Evolutionary conservation across 2,888 invertebrate genomes (phyloP).

Genomic region (Spicauda simplicius): DNA sequence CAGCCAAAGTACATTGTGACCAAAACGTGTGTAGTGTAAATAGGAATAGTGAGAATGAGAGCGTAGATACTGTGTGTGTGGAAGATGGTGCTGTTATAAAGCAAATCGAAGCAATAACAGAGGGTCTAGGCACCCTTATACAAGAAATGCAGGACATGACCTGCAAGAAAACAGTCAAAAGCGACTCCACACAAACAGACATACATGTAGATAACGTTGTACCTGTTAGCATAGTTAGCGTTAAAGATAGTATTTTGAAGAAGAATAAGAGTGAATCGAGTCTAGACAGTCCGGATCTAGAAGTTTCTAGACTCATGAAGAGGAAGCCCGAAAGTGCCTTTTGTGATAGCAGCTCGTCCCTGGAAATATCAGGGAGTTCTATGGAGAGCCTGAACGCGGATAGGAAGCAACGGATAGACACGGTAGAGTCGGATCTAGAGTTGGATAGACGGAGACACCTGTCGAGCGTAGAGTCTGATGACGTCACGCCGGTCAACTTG

Average conservation of each 20-base stretch:
- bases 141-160: conserved; percentile 70
- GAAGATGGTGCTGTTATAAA: conserved; percentile 58
- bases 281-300: conserved; percentile 80
- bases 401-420: conserved; percentile 47
- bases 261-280: conserved; percentile 82
- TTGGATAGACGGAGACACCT: conserved; percentile 70
- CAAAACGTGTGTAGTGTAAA: conserved; percentile 51
- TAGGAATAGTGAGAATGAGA: conserved; percentile 32
- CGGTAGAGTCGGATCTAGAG: conserved; percentile 54
- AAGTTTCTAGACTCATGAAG: conserved; percentile 77
- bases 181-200: conserved; percentile 52
- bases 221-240: conserved; percentile 60
- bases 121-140: conserved; percentile 73
- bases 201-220: conserved; percentile 55
- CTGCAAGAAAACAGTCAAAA: conserved; percentile 52
- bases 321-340: conserved; percentile 71
- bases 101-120: conserved; percentile 69
- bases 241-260: conserved; percentile 70
- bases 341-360: conserved; percentile 75
- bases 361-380: conserved; percentile 80
- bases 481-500: conserved; percentile 69
- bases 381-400: conserved; percentile 73
- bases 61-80: conserved; percentile 39
- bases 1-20: conserved; percentile 57
- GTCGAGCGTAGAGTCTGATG: conserved; percentile 76